Evolutionary conservation across 2,888 invertebrate species (phyloP).

Genomic region (Eledona agricola): DNA sequence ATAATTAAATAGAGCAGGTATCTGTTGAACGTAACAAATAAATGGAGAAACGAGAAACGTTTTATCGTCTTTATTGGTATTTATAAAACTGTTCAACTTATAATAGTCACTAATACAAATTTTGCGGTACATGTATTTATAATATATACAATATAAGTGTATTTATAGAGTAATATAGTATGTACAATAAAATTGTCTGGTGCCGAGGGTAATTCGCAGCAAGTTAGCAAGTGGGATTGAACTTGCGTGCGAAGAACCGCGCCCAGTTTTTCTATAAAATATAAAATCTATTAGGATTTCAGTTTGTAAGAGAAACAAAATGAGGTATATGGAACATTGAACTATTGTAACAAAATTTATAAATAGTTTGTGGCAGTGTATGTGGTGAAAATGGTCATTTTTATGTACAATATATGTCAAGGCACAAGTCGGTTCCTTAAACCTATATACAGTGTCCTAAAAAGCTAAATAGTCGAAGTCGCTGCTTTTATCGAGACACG

Average conservation of each 20-base stretch:
- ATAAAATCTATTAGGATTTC: constrained; percentile 22
- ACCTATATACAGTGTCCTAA: constrained; percentile 21
- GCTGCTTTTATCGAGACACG: constrained; percentile 12
- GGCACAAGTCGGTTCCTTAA: constrained; percentile 7
- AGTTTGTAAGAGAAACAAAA: constrained; percentile 22
- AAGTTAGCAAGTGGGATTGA: not conserved
- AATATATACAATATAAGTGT: constrained; percentile 24
- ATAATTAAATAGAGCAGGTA: constrained; percentile 4
- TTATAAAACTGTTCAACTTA: constrained; percentile 25
- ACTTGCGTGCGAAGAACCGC: constrained; percentile 5
- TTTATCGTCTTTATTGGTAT: constrained; percentile 17
- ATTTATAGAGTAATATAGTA: constrained; percentile 8
- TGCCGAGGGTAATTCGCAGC: not conserved
- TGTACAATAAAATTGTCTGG: constrained; percentile 13
- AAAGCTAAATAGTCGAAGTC: constrained; percentile 30
- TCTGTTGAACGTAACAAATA: not conserved
- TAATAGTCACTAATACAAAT: constrained; percentile 11
- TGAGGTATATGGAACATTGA: constrained; percentile 32
- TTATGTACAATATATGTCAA: constrained; percentile 24
- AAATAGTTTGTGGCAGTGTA: constrained; percentile 32
- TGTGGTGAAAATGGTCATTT: constrained; percentile 21
- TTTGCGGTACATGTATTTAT: constrained; percentile 21
- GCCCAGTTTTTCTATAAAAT: constrained; percentile 6
- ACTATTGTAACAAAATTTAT: constrained; percentile 33
- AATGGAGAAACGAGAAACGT: constrained; percentile 2